phyloP scores from a whole-genome alignment of 2,797 vertebrate species.

The Onychomys arenicola region DNA sequence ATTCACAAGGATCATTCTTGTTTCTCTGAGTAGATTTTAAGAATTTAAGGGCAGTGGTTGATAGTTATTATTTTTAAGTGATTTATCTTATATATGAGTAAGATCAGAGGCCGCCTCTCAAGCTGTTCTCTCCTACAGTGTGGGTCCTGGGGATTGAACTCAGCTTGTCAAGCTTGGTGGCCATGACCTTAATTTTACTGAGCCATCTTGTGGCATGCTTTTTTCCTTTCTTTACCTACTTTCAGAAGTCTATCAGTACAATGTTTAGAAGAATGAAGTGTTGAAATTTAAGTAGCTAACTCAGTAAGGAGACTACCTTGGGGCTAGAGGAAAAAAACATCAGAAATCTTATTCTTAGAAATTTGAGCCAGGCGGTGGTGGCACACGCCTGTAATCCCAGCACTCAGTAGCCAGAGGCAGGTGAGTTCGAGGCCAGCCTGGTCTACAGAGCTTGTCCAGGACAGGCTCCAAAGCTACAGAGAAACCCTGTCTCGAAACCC shows the following conservation, averaged over 20 bases:
- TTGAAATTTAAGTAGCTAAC: not conserved
- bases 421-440: no score
- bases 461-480: no score
- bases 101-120: not conserved
- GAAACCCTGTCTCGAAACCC: no score
- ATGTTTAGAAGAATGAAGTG: not conserved
- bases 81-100: not conserved
- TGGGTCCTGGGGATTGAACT: not conserved
- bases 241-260: not conserved
- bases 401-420: no score
- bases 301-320: conserved; percentile 16
- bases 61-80: not conserved
- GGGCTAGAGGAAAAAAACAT: not conserved
- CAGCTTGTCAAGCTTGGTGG: not conserved
- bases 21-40: not conserved
- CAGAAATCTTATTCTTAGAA: not conserved
- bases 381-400: no score
- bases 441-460: no score
- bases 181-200: not conserved
- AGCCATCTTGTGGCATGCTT: not conserved
- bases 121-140: no score
- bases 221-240: not conserved
- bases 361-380: no score
- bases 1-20: not conserved
- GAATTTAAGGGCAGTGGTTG: not conserved